Percentiles rank a stretch among this genome's conserved stretches.
Evolutionary conservation across 2,113 vertebrate genomes (phyloP).

Genomic region (Hemibagrus wyckioides): DNA sequence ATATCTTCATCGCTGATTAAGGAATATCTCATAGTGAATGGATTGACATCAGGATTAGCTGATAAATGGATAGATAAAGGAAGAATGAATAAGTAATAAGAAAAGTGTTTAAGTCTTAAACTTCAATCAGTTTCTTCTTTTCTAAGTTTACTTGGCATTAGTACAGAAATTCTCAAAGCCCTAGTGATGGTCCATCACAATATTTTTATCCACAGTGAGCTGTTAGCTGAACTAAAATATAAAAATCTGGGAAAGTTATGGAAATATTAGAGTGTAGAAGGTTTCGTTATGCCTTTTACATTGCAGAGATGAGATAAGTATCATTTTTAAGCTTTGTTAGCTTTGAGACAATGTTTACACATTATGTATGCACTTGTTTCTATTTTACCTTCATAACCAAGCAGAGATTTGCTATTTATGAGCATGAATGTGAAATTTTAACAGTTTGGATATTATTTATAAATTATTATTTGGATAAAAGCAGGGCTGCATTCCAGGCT

Average conservation of each 20-base stretch:
- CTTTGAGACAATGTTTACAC: background rate
- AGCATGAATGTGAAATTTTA: background rate
- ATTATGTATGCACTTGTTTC: background rate
- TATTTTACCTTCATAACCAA: too few species aligned
- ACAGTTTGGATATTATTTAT: background rate
- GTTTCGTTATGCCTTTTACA: background rate
- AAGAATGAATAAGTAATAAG: background rate
- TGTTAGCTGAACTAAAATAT: background rate
- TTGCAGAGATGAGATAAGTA: background rate
- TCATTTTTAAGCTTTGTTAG: background rate
- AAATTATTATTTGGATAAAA: background rate
- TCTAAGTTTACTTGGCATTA: background rate
- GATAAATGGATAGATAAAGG: background rate
- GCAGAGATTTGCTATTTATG: background rate
- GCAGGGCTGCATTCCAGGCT: background rate
- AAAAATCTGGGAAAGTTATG: background rate
- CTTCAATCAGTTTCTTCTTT: background rate
- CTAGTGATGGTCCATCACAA: background rate
- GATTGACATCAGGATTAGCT: background rate
- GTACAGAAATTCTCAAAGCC: background rate
- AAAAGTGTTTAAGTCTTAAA: background rate
- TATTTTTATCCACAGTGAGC: background rate
- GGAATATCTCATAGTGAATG: background rate
- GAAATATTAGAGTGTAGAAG: too few species aligned
- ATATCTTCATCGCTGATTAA: constrained; percentile 27